Percentiles rank a stretch among this genome's conserved stretches.
These are phyloP conservation scores for Trachelus stipa DNA, from an alignment of 2,888 invertebrate species.

Conservation along the genomic window DNA sequence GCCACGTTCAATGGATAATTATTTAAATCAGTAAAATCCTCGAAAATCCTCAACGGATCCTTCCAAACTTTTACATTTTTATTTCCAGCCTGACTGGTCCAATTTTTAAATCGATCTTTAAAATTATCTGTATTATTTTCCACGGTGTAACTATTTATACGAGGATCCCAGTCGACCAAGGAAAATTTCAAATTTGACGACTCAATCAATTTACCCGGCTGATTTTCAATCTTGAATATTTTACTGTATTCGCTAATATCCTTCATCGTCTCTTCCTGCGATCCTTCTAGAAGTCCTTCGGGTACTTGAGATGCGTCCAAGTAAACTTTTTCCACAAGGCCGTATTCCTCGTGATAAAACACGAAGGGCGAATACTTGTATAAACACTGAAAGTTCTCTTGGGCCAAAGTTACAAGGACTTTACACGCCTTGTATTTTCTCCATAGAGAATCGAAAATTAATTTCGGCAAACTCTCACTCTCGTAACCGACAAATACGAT, in stretches of 20 bases:
- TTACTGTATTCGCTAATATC: neutral
- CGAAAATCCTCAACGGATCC: neutral
- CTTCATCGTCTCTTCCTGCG: neutral
- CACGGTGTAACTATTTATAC: neutral
- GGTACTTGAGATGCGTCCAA: neutral
- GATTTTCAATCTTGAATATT: neutral
- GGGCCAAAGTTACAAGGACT: slow-evolving; percentile 19
- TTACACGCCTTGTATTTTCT: slow-evolving; percentile 28
- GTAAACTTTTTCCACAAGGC: slow-evolving; percentile 26
- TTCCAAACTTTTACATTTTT: neutral
- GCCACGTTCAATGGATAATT: neutral
- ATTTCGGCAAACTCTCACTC: neutral
- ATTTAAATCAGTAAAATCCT: neutral
- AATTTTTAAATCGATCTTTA: neutral
- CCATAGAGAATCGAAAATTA: slow-evolving; percentile 36
- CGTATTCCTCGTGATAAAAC: slow-evolving; percentile 17
- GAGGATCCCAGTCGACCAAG: too few species aligned
- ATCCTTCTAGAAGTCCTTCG: neutral
- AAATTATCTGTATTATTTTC: neutral
- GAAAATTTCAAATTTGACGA: neutral
- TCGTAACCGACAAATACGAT: slow-evolving; percentile 26
- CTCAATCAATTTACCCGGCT: neutral
- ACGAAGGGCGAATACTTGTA: slow-evolving; percentile 39
- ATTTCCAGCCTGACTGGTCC: neutral
- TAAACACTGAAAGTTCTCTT: slow-evolving; percentile 39